Base-by-base conservation (phyloP, 2,113 vertebrate species). In the Grus americana region DNA sequence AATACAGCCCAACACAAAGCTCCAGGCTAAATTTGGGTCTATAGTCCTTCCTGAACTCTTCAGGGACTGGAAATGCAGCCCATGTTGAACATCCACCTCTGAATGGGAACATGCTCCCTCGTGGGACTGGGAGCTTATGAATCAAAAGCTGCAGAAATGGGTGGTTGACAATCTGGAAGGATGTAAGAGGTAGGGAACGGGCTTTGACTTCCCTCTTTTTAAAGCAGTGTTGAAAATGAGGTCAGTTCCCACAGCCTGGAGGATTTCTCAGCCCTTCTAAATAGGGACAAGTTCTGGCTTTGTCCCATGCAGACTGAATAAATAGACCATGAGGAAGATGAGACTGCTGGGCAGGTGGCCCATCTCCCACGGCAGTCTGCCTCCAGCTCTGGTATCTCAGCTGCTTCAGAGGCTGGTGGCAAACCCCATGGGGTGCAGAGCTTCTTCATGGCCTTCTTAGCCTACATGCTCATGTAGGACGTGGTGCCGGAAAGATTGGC, bases 171-270 rank as follows among this genome's bases (percentile, higher is more conserved):
- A 49, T 27, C 6, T 55, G n/a, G 40, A 40, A 44, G 65, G 57
- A 27, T 58, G 34, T 18, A 17, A 67, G 30, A 27, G 8, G 11
- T 58, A 14, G 27, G 12, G 47, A 24, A 26, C 0, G 0, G 24
- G 22, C 16, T 40, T 46, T 70, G 38, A 36, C 24, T 52, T 79
- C 42, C 24, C 29, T 74, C 42, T 68, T 44, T 49, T 61, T 26
- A 84, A 84, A 63, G 27, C 30, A 63, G 3, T 10, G 13, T 58
- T 65, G 34, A 70, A 63, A 74, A 74, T 27, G 1, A 63, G 55
- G 34, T 42, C 44, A 47, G 18, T 79, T 79, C n/a, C 67, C 49
- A 63, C 15, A 46, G 23, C 30, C 34, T 40, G 19, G 34, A 58
- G 34, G 30, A 14, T 57, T 79, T 40, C 27, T 79, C 34, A 30